phyloP scores from a whole-genome alignment of 2,888 invertebrate genomes.

The Pristionchus japonicus region DNA sequence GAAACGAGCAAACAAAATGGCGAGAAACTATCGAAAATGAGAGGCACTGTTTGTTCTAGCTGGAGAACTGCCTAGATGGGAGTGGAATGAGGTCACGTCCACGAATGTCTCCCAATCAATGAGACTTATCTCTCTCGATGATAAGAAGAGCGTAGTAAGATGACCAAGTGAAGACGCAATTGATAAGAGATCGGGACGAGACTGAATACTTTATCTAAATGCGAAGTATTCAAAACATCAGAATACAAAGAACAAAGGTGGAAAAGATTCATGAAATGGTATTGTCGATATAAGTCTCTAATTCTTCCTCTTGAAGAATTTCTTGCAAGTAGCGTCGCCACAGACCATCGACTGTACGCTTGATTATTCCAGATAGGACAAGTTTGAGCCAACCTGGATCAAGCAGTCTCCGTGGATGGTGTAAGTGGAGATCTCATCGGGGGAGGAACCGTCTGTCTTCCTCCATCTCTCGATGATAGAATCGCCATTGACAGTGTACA shows the following conservation, averaged over 20 bases:
- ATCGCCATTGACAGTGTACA: not conserved
- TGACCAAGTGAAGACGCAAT: conserved; percentile 14
- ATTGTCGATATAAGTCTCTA: not conserved
- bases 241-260: not conserved
- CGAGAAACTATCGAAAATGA: not conserved
- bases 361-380: too few species aligned
- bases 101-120: not conserved
- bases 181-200: conserved; percentile 30
- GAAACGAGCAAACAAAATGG: not conserved
- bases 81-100: not conserved
- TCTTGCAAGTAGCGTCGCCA: not conserved
- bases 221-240: not conserved
- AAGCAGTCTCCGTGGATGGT: not conserved
- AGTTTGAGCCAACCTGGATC: not conserved
- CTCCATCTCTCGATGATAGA: not conserved
- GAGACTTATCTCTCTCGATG: conserved; percentile 10
- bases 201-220: not conserved
- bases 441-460: not conserved
- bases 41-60: not conserved
- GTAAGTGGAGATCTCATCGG: not conserved
- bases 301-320: not conserved
- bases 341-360: not conserved
- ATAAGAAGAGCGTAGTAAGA: conserved; percentile 16
- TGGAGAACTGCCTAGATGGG: not conserved
- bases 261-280: not conserved